Conservation (phyloP, 2,113 vertebrate species). For the Heloderma charlesbogerti region DNA sequence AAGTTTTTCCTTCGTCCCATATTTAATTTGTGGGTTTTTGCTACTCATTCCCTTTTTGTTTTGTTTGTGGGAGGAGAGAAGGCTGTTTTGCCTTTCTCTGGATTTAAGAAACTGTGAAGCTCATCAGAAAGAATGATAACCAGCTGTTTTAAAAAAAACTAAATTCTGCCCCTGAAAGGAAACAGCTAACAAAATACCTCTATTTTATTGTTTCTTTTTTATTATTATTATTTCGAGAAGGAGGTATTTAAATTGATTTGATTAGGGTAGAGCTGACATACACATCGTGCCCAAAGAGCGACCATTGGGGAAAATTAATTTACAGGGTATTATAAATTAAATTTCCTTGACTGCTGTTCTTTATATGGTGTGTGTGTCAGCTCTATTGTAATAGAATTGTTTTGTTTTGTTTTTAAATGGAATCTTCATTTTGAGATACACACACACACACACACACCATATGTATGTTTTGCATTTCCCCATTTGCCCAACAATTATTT, state of each 20-base stretch:
- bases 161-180: constrained; percentile 31
- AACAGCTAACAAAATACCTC: constrained; percentile 31
- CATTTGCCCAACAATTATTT: constrained; percentile 26
- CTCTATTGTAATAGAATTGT: constrained; percentile 60
- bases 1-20: constrained; percentile 37
- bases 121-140: background rate
- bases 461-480: constrained; percentile 16
- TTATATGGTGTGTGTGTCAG: constrained; percentile 57
- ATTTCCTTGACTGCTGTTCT: constrained; percentile 62
- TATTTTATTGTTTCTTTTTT: constrained; percentile 6
- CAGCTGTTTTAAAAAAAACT: too few relatives aligned
- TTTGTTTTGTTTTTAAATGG: constrained; percentile 47
- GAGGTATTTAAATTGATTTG: constrained; percentile 63
- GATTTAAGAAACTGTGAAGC: background rate
- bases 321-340: constrained; percentile 66
- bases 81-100: background rate
- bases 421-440: constrained; percentile 34
- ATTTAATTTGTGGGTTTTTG: constrained; percentile 40
- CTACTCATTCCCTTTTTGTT: background rate
- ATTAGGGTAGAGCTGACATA: constrained; percentile 64
- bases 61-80: background rate
- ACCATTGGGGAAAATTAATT: constrained; percentile 64
- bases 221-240: constrained; percentile 39
- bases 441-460: background rate
- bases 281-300: constrained; percentile 50